phyloP scores from a whole-genome alignment of 1,140 invertebrate genomes.

The Trinorchestia longiramus region DNA sequence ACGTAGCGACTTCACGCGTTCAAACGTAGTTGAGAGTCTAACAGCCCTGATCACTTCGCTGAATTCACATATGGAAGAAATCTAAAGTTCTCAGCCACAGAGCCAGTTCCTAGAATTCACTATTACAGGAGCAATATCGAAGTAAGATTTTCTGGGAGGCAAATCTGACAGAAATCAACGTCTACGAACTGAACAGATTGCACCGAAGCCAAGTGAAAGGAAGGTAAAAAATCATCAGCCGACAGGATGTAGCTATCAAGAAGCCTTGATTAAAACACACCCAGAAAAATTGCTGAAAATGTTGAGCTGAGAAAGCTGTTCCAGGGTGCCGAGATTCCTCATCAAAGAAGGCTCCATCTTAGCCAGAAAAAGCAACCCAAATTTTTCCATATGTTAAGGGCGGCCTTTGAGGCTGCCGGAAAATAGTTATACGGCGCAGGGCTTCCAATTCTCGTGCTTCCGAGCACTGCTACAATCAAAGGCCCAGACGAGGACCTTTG shows the following conservation, averaged over 20 bases:
- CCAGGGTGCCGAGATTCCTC: conserved; percentile 32
- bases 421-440: conserved; percentile 30
- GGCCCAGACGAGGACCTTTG: conserved; percentile 36
- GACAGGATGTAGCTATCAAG: conserved; percentile 34
- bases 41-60: neutral
- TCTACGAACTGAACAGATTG: neutral
- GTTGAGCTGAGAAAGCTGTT: conserved; percentile 39
- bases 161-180: neutral
- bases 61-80: neutral
- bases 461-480: conserved; percentile 10
- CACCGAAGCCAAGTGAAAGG: neutral
- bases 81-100: neutral
- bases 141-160: neutral
- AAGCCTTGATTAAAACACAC: conserved; percentile 39
- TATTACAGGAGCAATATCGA: neutral
- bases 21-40: neutral
- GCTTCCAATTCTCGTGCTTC: neutral
- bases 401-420: conserved; percentile 7
- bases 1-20: neutral
- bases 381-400: conserved; percentile 39
- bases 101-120: neutral
- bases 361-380: neutral
- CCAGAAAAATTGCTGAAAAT: conserved; percentile 10
- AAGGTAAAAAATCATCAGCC: conserved; percentile 13
- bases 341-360: conserved; percentile 45